These are phyloP conservation scores for Fopius arisanus DNA, from an alignment of 1,140 invertebrate species.

Conservation along the genomic window DNA sequence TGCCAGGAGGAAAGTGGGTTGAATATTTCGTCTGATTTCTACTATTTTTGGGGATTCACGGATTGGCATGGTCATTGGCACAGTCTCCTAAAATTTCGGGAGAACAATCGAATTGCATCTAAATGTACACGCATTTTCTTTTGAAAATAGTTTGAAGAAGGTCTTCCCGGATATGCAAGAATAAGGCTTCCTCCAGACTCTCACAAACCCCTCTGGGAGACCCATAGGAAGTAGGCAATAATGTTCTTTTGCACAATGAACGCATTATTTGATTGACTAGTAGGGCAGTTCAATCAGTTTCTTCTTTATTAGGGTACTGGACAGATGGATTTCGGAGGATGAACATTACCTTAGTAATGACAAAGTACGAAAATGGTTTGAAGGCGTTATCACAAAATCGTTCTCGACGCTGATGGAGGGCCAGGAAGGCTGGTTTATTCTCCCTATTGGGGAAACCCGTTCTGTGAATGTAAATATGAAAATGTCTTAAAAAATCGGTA, in stretches of 20 bases:
- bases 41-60: no score
- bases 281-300: not conserved
- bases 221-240: not conserved
- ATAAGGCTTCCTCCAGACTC: not conserved
- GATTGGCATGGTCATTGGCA: no score
- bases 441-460: constrained; percentile 35
- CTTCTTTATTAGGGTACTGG: not conserved
- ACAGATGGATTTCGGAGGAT: not conserved
- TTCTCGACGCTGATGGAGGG: constrained; percentile 35
- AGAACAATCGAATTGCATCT: no score
- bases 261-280: no score
- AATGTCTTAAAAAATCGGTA: constrained; percentile 29
- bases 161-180: not conserved
- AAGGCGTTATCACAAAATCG: constrained; percentile 48
- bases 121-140: not conserved
- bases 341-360: not conserved
- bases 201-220: not conserved
- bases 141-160: not conserved
- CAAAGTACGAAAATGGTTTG: not conserved
- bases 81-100: no score
- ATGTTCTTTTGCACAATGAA: not conserved
- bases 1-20: no score
- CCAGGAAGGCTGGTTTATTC: not conserved
- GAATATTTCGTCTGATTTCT: no score
- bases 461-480: constrained; percentile 39